Base-by-base conservation (phyloP, 2,888 invertebrate genomes). In the Drosophila aldrichi region DNA sequence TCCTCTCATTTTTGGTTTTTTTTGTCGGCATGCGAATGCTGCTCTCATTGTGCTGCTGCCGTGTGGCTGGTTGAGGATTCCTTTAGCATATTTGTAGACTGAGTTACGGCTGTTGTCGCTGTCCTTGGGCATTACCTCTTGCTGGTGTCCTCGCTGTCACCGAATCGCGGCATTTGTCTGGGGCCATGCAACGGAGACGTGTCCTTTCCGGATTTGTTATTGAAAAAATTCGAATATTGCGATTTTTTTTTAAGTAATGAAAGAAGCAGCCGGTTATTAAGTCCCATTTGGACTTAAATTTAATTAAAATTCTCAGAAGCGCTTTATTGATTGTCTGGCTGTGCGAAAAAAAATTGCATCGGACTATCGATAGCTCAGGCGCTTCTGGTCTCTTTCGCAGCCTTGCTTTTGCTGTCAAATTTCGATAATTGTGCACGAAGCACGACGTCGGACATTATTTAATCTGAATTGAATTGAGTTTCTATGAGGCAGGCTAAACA, bases 161-260 rank as follows among this genome's bases (percentile, higher is more conserved):
- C 67, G 65, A 79, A 77, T 70, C 77, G 46, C 61, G 49, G 71
- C 78, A 63, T 56, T 80, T 70, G 51, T 66, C 52, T 64, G 76
- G 51, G 51, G 61, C 41, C 38, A 9, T 40, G 52, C 4, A 12
- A 3, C 46, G n/a, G 51, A 49, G 25, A 49, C 49, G 18, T 46
- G 56, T 20, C 44, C 58, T 54, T 61, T 34, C 61, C 52, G 20
- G 43, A 66, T 73, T 70, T 74, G 78, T 70, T 80, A 82, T 80
- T 80, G 73, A 70, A 82, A 80, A 82, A 78, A 74, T 1, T 8
- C 66, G 70, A 74, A 86, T 81, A 81, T 79, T 81, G 81, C 61
- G 67, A 74, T 74, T 78, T 73, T 82, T 74, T 78, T 73, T 82
- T 82, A 78, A 86, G 82, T 82, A 82, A 86, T 63, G 54, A 74